Conservation (phyloP, 2,888 invertebrate species). For the Drosophila greeni region DNA sequence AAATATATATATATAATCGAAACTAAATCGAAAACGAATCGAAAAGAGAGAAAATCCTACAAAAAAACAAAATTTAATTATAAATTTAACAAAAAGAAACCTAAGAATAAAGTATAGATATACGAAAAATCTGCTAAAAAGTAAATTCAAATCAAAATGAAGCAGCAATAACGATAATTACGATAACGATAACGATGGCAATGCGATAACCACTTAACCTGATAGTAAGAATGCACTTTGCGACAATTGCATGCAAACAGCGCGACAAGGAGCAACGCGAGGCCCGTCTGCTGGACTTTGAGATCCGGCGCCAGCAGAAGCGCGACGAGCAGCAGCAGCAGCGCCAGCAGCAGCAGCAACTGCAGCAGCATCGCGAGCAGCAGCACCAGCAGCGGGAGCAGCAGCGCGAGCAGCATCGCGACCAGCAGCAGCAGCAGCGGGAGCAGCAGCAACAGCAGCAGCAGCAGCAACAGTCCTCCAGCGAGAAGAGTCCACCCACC, state of each 20-base stretch:
- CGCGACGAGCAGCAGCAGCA: slow-evolving; percentile 78
- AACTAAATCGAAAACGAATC: slow-evolving; percentile 5
- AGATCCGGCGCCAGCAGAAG: slow-evolving; percentile 78
- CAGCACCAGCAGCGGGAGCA: slow-evolving; percentile 76
- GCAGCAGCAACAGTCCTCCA: slow-evolving; percentile 54
- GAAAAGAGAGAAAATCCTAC: slow-evolving; percentile 6
- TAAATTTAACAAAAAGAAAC: slow-evolving; percentile 4
- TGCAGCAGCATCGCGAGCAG: slow-evolving; percentile 67
- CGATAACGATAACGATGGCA: slow-evolving; percentile 41
- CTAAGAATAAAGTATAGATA: slow-evolving; percentile 3
- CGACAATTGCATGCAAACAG: slow-evolving; percentile 76
- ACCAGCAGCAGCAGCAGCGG: slow-evolving; percentile 69
- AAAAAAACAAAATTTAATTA: slow-evolving; percentile 1
- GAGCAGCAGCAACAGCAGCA: slow-evolving; percentile 63
- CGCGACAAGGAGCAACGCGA: slow-evolving; percentile 79
- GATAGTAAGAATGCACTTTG: slow-evolving; percentile 72
- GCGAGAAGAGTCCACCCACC: slow-evolving; percentile 66
- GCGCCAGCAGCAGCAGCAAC: slow-evolving; percentile 72
- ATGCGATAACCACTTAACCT: slow-evolving; percentile 57
- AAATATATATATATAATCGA: slow-evolving; percentile 1
- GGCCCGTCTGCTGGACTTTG: slow-evolving; percentile 78
- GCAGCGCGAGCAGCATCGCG: slow-evolving; percentile 69
- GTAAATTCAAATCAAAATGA: slow-evolving; percentile 13
- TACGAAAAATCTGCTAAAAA: slow-evolving; percentile 2
- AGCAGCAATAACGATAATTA: slow-evolving; percentile 23